Conservation (phyloP, 2,113 vertebrate species). For the Origma solitaria region DNA sequence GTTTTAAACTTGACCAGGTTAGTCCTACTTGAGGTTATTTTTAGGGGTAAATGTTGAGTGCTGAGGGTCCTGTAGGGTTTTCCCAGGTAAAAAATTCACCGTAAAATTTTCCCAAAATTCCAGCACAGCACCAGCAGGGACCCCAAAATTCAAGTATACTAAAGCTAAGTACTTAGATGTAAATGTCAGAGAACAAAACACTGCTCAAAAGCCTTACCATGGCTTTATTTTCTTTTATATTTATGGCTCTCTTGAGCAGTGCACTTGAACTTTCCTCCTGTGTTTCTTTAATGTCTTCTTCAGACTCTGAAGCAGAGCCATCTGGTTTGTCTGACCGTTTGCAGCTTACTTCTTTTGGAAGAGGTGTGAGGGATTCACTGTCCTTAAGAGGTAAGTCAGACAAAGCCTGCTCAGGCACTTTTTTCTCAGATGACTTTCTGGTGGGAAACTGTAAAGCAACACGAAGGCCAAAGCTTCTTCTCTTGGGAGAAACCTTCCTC, state of each 20-base stretch:
- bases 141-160: neutral
- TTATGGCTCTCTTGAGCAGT: conserved; percentile 83
- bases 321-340: conserved; percentile 4
- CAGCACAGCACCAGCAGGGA: neutral
- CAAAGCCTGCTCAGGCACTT: conserved; percentile 27
- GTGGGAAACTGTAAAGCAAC: conserved; percentile 88
- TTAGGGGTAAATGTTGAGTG: neutral
- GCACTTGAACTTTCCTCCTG: conserved; percentile 69
- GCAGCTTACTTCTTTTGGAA: conserved; percentile 43
- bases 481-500: conserved; percentile 51
- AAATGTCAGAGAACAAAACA: neutral
- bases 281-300: conserved; percentile 65
- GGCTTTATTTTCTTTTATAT: conserved; percentile 97
- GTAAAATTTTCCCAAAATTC: neutral
- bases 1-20: neutral
- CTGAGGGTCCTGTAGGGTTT: neutral
- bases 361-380: neutral
- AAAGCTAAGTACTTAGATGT: neutral
- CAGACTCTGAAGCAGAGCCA: conserved; percentile 67
- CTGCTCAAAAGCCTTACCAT: conserved; percentile 74
- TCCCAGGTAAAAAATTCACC: neutral
- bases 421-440: conserved; percentile 71
- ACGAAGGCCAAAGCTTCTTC: conserved; percentile 79
- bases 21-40: neutral
- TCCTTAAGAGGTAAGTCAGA: conserved; percentile 25